phyloP scores from a whole-genome alignment of 2,888 invertebrate genomes.

The Heliconius erato region DNA sequence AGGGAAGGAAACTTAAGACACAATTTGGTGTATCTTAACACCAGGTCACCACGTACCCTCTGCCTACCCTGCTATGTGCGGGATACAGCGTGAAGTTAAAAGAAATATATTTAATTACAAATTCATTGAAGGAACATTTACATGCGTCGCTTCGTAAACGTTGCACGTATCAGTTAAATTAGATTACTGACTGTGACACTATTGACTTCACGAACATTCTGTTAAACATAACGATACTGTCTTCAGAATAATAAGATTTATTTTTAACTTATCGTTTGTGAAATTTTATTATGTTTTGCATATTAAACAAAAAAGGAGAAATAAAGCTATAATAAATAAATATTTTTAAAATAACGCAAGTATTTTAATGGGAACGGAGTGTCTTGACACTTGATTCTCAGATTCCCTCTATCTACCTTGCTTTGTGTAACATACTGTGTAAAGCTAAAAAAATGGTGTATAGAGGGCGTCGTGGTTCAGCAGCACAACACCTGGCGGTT shows the following conservation, averaged over 20 bases:
- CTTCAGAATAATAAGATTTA: not conserved
- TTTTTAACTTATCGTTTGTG: not conserved
- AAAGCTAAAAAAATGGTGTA: no score
- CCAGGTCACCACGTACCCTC: no score
- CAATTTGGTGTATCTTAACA: no score
- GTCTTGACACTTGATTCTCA: not conserved
- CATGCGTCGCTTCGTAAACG: not conserved
- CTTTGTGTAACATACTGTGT: not conserved
- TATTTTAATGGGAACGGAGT: no score
- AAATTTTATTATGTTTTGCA: not conserved
- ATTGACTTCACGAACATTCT: conserved; percentile 7
- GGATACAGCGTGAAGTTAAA: no score
- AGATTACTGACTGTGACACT: conserved; percentile 19
- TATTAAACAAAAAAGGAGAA: not conserved
- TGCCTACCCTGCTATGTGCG: no score
- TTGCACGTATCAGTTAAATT: conserved; percentile 11
- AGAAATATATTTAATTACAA: not conserved
- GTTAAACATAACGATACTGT: not conserved
- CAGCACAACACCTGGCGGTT: no score
- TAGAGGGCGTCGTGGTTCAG: no score
- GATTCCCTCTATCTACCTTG: not conserved
- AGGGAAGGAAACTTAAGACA: no score
- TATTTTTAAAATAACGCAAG: not conserved
- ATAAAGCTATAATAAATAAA: no score
- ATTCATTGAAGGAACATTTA: not conserved